Conservation (phyloP, 2,888 invertebrate species). For the Rhingia campestris region DNA sequence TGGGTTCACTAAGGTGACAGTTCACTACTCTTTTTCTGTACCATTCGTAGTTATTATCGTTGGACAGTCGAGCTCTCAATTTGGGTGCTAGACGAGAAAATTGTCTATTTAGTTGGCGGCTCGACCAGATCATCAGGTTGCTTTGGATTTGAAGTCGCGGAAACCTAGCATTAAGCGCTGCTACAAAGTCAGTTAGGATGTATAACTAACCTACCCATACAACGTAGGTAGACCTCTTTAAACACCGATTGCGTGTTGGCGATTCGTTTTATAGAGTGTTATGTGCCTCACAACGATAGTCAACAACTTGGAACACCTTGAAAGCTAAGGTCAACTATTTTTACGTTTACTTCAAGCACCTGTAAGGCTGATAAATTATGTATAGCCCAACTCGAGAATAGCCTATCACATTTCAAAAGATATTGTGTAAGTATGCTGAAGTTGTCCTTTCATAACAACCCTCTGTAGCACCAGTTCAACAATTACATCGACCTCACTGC, state of each 20-base stretch:
- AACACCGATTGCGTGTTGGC: neutral
- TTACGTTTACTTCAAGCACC: neutral
- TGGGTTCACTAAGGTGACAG: too few species aligned
- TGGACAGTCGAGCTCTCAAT: too few species aligned
- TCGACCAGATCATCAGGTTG: too few species aligned
- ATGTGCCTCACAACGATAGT: neutral
- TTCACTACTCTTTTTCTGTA: too few species aligned
- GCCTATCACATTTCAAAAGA: neutral
- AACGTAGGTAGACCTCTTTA: neutral
- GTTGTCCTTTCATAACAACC: conserved; percentile 2
- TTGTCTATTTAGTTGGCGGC: too few species aligned
- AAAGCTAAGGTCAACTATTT: neutral
- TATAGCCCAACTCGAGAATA: neutral
- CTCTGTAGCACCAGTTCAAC: neutral
- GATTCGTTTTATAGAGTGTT: neutral
- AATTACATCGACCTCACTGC: neutral
- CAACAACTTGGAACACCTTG: neutral
- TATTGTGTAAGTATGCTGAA: conserved; percentile 4
- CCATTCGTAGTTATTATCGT: too few species aligned
- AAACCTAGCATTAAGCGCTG: neutral
- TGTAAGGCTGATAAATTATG: neutral
- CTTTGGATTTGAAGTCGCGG: too few species aligned
- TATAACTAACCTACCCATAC: neutral
- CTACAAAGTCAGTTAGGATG: neutral
- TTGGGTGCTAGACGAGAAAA: too few species aligned